Evolutionary conservation across 2,797 vertebrate species (phyloP), one percentile per base, ranked within the genome.

Genomic region (Antennarius maculatus): DNA sequence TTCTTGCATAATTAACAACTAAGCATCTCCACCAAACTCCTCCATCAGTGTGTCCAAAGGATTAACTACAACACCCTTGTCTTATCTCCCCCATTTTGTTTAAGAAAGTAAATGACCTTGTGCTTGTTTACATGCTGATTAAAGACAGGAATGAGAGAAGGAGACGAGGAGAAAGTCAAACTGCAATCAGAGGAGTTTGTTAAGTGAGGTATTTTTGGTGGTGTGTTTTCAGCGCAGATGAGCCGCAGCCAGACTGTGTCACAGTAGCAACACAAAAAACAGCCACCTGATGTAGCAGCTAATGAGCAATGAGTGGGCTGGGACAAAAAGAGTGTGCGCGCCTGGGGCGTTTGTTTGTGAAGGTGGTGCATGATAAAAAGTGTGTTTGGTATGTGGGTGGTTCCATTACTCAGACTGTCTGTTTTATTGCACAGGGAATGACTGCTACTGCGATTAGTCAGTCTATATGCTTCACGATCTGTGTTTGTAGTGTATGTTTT

Each of bases 41-140:
- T 91, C 91, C 92, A 92, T 92, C 91, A 92, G 90, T 83, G 83
- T 88, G 89, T 91, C 91, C 88, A 89, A 92, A 91, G 92, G 93
- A 93, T 93, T 93, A 92, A 91, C 88, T 88, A 83, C 66, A 76
- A 83, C 82, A 79, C 62, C 75, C 86, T 90, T 83, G 77, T 88
- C 89, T 92, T 90, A 92, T 90, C 88, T 84, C 42, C 71, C 82
- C 71, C 69, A 82, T 81, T 88, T 89, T 81, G 78, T 90, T 90
- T 87, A 88, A 91, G 86, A 78, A 90, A 91, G 83, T 89, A 89
- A 90, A 90, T 89, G 89, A 93, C 92, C 91, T 94, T 93, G 91
- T 37, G 60, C 79, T 89, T 92, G 91, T 91, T 91, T 92, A 90
- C 89, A 89, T 87, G 85, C 86, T 89, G 88, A 92, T 92, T 92